Percentiles rank a stretch among this genome's conserved stretches.
These are phyloP conservation scores for Tupaia chinensis DNA, from an alignment of 2,113 vertebrate genomes.

Conservation along the genomic window DNA sequence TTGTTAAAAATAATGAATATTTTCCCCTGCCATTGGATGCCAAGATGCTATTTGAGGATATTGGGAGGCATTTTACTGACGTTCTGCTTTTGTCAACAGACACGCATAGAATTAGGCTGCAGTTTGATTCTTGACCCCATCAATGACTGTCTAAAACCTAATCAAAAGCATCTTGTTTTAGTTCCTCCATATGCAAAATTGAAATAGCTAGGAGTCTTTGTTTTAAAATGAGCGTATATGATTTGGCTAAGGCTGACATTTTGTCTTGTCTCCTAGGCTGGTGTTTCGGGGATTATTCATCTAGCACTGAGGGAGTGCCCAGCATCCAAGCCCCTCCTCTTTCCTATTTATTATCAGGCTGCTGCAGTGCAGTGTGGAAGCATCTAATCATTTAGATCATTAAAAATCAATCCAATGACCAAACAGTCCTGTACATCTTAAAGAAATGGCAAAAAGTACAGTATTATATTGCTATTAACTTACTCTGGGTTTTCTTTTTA, in stretches of 20 bases:
- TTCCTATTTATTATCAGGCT: conserved; percentile 51
- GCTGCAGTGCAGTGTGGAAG: conserved; percentile 59
- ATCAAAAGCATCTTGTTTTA: conserved; percentile 20
- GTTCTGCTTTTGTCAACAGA: conserved; percentile 25
- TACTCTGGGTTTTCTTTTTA: conserved; percentile 68
- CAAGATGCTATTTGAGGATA: not conserved
- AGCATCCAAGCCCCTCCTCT: not conserved
- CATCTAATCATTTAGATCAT: conserved; percentile 71
- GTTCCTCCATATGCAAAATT: conserved; percentile 7
- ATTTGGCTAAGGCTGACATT: not conserved
- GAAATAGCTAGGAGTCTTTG: conserved; percentile 31
- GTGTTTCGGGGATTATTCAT: conserved; percentile 34
- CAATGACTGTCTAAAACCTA: not conserved
- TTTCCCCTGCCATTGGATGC: not conserved
- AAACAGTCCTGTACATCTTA: conserved; percentile 61
- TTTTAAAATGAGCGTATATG: conserved; percentile 29
- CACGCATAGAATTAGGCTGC: not conserved
- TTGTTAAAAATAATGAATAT: not conserved
- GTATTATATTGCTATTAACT: conserved; percentile 70
- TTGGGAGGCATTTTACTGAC: not conserved
- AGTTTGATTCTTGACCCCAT: not conserved
- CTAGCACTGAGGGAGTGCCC: not conserved
- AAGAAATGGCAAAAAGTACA: conserved; percentile 67
- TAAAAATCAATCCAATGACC: conserved; percentile 76
- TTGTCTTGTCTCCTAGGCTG: conserved; percentile 35